Evolutionary conservation across 2,888 invertebrate genomes (phyloP), one percentile per base, ranked within the genome.

Genomic region (Papilio demoleus): DNA sequence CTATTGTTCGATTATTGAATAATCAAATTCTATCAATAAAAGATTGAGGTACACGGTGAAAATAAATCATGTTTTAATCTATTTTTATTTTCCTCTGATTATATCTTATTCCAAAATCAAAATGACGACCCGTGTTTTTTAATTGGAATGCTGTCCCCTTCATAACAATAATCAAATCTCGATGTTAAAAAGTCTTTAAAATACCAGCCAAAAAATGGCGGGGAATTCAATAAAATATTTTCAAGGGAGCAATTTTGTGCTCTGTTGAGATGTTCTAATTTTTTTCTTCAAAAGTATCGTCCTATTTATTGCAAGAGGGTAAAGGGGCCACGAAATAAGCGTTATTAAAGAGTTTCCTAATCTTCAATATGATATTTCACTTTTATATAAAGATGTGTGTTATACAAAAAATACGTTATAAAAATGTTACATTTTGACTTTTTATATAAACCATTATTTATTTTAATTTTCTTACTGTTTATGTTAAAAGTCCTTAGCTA

Each of bases 271-370:
- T 79, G 79, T 83, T 78, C 83, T 87, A 87, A 88, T 89, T 88
- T 88, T 87, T 88, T 22, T 22, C 87, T 87, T 87, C 83, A 84
- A 79, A 75, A 86, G 85, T 85, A 82, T 83, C 83, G 79, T 79
- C 77, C 82, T 82, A 79, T 83, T 77, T 82, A 79, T 83, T 78
- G 77, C 75, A 67, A 77, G 73, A 76, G 73, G 76, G 77, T 79
- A 79, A 69, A 65, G 61, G 72, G 78, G 83, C 82, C 73, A 68
- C 50, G 34, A 72, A 78, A 75, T 1, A 19, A 60, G 78, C 77
- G 77, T 31, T 27, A 19, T n/a, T 53, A 17, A 31, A 53, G 8
- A 14, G 27, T 27, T 27, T 31, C n/a, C 9, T 27, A 27, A 24
- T 45, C 8, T 45, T 8, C 1, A 36, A 9, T 36, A 31, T 4